Evolutionary conservation across 1,140 invertebrate species (phyloP).

Genomic region (Drosophila aff.): DNA sequence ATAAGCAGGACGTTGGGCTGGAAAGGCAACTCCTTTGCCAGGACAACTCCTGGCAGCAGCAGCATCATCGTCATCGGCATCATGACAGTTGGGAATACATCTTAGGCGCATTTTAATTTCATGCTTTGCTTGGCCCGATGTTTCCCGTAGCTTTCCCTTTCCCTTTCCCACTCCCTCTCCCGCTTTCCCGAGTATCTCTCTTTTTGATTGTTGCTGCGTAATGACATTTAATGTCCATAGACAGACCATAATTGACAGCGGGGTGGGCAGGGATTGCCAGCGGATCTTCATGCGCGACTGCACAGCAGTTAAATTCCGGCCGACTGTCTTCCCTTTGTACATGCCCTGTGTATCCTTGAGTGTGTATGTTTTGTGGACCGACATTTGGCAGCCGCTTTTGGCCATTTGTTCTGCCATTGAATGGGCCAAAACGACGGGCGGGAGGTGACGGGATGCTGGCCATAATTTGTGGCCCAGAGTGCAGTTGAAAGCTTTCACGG

Average conservation of each 20-base stretch:
- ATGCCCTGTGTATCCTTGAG: conserved; percentile 23
- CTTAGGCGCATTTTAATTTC: conserved; percentile 84
- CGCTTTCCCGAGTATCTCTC: conserved; percentile 25
- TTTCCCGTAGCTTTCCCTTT: conserved; percentile 5
- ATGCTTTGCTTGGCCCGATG: conserved; percentile 71
- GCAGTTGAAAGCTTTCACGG: conserved; percentile 44
- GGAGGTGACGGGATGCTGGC: conserved; percentile 1
- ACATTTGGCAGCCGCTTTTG: conserved; percentile 61
- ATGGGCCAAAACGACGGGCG: conserved; percentile 30
- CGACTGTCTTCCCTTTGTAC: conserved; percentile 52
- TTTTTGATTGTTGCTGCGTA: conserved; percentile 80
- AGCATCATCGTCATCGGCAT: conserved; percentile 27
- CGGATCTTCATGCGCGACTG: conserved; percentile 69
- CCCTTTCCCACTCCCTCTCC: background rate
- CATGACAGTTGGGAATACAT: conserved; percentile 77
- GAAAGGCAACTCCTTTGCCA: conserved; percentile 41
- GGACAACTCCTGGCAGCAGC: conserved; percentile 17
- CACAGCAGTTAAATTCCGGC: conserved; percentile 76
- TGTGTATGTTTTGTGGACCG: conserved; percentile 43
- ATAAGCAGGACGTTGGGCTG: conserved; percentile 68
- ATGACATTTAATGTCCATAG: conserved; percentile 82
- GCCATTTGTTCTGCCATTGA: conserved; percentile 53
- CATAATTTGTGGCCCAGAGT: conserved; percentile 62
- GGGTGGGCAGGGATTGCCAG: conserved; percentile 24
- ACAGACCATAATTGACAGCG: conserved; percentile 74